Evolutionary conservation across 2,888 invertebrate species (phyloP).

Genomic region (Sicus ferrugineus): DNA sequence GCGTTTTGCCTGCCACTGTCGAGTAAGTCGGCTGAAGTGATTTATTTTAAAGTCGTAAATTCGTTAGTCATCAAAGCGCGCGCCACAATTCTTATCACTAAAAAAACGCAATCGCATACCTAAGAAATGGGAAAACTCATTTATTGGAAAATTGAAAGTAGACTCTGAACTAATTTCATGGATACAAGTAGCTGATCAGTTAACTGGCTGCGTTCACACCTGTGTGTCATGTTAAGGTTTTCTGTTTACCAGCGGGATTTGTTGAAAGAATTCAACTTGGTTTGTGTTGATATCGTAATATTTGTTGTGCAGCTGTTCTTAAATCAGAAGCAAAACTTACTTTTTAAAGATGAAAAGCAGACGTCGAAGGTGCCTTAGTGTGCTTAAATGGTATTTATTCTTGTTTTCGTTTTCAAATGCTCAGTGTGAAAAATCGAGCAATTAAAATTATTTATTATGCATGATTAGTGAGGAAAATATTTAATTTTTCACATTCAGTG

Average conservation of each 20-base stretch:
- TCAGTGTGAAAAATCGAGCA: too few relatives aligned
- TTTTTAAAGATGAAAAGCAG: too few relatives aligned
- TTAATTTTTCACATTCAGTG: too few relatives aligned
- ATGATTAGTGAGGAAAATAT: too few relatives aligned
- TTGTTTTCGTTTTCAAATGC: too few relatives aligned
- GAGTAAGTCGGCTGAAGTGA: not conserved
- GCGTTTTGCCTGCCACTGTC: not conserved
- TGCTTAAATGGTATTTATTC: too few relatives aligned
- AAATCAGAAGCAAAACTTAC: too few relatives aligned
- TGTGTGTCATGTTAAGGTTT: not conserved
- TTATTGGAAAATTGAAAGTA: constrained; percentile 21
- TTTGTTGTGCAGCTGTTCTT: too few relatives aligned
- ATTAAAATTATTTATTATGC: too few relatives aligned
- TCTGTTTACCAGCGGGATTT: not conserved
- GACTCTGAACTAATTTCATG: constrained; percentile 10
- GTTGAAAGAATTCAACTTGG: not conserved
- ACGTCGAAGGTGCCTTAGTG: too few relatives aligned
- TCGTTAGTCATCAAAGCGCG: not conserved
- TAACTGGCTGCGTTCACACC: not conserved
- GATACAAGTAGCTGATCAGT: not conserved
- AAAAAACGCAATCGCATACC: not conserved
- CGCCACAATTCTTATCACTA: not conserved
- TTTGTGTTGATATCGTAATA: not conserved
- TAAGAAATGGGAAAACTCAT: not conserved
- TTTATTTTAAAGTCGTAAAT: constrained; percentile 4